Conservation (phyloP, 2,888 invertebrate genomes). For the Hetaerina titia region DNA sequence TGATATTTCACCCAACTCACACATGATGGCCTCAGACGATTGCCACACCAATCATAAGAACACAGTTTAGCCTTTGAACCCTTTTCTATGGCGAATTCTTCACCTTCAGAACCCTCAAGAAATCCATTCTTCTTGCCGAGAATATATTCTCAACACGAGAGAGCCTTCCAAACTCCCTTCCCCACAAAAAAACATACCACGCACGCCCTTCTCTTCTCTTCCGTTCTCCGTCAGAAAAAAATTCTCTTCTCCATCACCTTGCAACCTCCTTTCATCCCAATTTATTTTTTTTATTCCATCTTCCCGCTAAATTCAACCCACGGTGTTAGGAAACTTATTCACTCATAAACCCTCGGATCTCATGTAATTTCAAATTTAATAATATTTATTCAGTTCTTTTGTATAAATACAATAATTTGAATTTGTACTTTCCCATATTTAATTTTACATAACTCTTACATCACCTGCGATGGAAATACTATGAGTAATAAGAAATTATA, state of each 20-base stretch:
- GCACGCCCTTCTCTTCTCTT: background rate
- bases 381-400: no score
- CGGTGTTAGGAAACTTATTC: background rate
- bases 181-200: background rate
- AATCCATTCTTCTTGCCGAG: conserved; percentile 39
- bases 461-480: no score
- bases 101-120: background rate
- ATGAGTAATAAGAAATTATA: no score
- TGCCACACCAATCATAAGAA: conserved; percentile 45
- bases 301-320: background rate
- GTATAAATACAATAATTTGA: no score
- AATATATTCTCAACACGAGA: conserved; percentile 33
- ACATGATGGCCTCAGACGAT: background rate
- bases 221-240: background rate
- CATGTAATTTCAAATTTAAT: no score
- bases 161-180: background rate
- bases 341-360: no score
- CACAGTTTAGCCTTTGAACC: conserved; percentile 40
- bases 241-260: background rate
- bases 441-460: no score
- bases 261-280: background rate
- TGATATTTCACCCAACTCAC: conserved; percentile 28
- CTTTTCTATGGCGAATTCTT: conserved; percentile 33
- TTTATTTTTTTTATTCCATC: background rate
- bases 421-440: no score